phyloP scores from a whole-genome alignment of 2,113 vertebrate genomes.

The Triplophysa rosa region DNA sequence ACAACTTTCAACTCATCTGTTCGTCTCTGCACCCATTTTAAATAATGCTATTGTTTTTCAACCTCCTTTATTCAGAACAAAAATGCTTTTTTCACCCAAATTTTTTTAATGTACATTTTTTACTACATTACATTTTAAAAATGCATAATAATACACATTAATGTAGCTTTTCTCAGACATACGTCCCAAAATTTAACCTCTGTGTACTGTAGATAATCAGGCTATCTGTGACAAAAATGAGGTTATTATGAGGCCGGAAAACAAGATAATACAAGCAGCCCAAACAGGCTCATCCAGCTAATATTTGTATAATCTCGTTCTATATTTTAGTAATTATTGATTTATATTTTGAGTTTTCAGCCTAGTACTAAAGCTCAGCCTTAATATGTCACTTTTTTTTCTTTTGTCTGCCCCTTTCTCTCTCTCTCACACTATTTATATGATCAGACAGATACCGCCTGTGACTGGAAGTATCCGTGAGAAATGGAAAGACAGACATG shows the following conservation, averaged over 20 bases:
- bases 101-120: too few species aligned
- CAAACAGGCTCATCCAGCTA: constrained; percentile 13
- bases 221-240: background rate
- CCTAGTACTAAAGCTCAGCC: background rate
- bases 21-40: too few species aligned
- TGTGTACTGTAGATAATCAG: background rate
- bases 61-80: too few species aligned
- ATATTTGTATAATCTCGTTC: too few species aligned
- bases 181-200: background rate
- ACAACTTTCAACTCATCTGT: too few species aligned
- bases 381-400: background rate
- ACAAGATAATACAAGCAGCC: background rate
- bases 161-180: too few species aligned
- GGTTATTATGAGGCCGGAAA: background rate
- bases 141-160: too few species aligned
- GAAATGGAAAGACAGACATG: background rate
- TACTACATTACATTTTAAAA: too few species aligned
- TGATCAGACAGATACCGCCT: background rate
- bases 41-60: too few species aligned
- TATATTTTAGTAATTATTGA: background rate
- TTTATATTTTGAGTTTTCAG: background rate
- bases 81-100: too few species aligned
- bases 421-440: constrained; percentile 11
- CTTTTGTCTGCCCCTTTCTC: constrained; percentile 39
- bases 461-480: background rate